phyloP scores from a whole-genome alignment of 2,113 vertebrate species.

The Gasterosteus nipponicus region DNA sequence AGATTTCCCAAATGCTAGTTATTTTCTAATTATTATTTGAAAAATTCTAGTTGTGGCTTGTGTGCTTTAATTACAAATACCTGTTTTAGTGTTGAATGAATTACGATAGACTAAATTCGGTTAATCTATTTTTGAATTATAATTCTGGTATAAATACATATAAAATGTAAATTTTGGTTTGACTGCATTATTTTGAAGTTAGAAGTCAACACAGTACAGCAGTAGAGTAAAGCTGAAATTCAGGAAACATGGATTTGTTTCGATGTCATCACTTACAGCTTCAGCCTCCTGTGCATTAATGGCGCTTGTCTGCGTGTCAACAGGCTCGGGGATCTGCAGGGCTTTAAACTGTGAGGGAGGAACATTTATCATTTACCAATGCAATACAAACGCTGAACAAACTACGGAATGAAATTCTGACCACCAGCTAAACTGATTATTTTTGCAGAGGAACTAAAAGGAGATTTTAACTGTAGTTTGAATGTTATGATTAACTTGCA shows the following conservation, averaged over 20 bases:
- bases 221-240: background rate
- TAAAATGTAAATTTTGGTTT: background rate
- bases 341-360: constrained; percentile 84
- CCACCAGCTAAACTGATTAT: background rate
- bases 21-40: background rate
- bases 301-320: constrained; percentile 85
- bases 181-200: background rate
- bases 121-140: background rate
- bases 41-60: background rate
- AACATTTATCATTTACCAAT: constrained; percentile 2
- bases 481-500: background rate
- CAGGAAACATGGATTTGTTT: background rate
- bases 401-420: background rate
- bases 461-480: background rate
- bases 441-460: background rate
- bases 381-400: background rate
- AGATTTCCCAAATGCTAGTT: background rate
- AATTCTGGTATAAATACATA: background rate
- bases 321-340: constrained; percentile 87
- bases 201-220: background rate
- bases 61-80: background rate
- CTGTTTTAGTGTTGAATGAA: background rate
- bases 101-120: background rate
- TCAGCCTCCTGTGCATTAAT: constrained; percentile 88
- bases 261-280: constrained; percentile 83